Evolutionary conservation across 2,888 invertebrate genomes (phyloP).

Genomic region (Sesamia inferens): DNA sequence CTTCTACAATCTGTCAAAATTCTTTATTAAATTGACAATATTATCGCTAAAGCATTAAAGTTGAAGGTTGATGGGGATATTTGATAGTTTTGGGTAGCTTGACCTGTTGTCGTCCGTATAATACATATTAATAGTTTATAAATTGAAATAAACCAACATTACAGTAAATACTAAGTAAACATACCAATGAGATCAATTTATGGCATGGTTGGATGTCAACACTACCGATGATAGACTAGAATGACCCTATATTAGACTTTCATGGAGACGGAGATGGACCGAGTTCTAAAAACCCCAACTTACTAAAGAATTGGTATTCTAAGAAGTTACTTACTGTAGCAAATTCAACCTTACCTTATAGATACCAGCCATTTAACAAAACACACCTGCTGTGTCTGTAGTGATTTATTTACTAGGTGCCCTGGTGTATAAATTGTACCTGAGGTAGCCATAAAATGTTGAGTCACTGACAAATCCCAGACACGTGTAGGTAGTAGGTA

Average conservation of each 20-base stretch:
- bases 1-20: too few species aligned
- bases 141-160: too few species aligned
- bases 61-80: too few species aligned
- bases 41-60: too few species aligned
- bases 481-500: neutral
- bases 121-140: too few species aligned
- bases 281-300: neutral
- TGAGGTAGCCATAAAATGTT: constrained; percentile 3
- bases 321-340: neutral
- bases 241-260: neutral
- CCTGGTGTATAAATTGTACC: constrained; percentile 9
- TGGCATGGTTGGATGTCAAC: neutral
- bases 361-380: neutral
- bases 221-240: neutral
- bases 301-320: neutral
- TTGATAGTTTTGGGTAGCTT: too few species aligned
- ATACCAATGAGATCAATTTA: neutral
- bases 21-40: too few species aligned
- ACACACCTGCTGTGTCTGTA: neutral
- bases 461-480: constrained; percentile 16
- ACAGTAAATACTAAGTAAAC: too few species aligned
- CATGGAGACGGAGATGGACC: too few species aligned
- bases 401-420: constrained; percentile 11
- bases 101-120: too few species aligned
- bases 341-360: neutral